phyloP scores from a whole-genome alignment of 2,888 invertebrate species.

The Luffia ferchaultella region DNA sequence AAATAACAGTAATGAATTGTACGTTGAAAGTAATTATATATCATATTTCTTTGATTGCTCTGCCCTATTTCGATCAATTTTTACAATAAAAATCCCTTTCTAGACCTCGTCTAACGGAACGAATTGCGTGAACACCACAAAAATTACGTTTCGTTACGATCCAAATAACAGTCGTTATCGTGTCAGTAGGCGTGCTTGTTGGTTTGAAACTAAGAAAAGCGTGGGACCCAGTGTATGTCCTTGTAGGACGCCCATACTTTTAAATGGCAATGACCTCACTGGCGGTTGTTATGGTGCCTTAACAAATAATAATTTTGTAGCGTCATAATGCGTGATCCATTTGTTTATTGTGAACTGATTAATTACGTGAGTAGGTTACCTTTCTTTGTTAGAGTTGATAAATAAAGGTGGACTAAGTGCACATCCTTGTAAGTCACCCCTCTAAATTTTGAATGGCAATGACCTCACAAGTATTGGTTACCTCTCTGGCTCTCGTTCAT shows the following conservation, averaged over 20 bases:
- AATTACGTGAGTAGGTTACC: too few species aligned
- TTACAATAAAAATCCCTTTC: neutral
- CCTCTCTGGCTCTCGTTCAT: too few species aligned
- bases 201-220: neutral
- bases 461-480: too few species aligned
- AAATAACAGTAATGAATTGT: too few species aligned
- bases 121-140: neutral
- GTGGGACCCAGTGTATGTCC: constrained; percentile 1
- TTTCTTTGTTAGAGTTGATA: too few species aligned
- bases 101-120: neutral
- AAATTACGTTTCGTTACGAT: neutral
- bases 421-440: too few species aligned
- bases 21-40: too few species aligned
- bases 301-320: neutral
- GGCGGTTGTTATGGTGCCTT: neutral
- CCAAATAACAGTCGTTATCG: neutral
- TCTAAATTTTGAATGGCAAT: too few species aligned
- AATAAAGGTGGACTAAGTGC: too few species aligned
- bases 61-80: too few species aligned
- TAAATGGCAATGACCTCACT: neutral
- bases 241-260: constrained; percentile 1
- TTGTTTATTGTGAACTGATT: neutral
- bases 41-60: too few species aligned
- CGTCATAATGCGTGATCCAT: neutral
- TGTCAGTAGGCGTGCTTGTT: neutral